phyloP scores from a whole-genome alignment of 2,113 vertebrate genomes.

The Vicugna pacos region DNA sequence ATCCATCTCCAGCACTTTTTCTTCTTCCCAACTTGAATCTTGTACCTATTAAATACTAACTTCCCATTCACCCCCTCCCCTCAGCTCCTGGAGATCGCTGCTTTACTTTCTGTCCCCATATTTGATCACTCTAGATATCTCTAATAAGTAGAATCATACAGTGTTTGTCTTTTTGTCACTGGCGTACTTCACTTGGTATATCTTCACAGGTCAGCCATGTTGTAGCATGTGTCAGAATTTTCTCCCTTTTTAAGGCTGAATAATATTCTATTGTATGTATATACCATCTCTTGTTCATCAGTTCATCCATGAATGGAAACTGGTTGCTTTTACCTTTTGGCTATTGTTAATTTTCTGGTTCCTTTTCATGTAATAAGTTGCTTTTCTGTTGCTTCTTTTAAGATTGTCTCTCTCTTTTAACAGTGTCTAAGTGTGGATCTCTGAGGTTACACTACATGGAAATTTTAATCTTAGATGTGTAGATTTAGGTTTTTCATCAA shows the following conservation, averaged over 20 bases:
- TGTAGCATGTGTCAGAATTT: neutral
- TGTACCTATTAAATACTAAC: neutral
- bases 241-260: neutral
- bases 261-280: neutral
- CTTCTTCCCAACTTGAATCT: conserved; percentile 14
- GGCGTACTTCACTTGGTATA: neutral
- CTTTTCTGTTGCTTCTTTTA: neutral
- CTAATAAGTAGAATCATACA: neutral
- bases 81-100: neutral
- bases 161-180: neutral
- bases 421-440: neutral
- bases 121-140: neutral
- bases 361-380: neutral
- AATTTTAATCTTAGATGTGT: neutral
- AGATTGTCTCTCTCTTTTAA: neutral
- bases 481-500: conserved; percentile 3
- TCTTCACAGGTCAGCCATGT: neutral
- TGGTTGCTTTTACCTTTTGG: neutral
- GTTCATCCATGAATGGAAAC: neutral
- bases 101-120: neutral
- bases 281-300: neutral
- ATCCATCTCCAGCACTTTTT: neutral
- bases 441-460: neutral
- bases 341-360: neutral
- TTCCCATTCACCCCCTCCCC: neutral